These are phyloP conservation scores for Salvelinus fontinalis DNA, from an alignment of 2,113 vertebrate species.

Conservation along the genomic window DNA sequence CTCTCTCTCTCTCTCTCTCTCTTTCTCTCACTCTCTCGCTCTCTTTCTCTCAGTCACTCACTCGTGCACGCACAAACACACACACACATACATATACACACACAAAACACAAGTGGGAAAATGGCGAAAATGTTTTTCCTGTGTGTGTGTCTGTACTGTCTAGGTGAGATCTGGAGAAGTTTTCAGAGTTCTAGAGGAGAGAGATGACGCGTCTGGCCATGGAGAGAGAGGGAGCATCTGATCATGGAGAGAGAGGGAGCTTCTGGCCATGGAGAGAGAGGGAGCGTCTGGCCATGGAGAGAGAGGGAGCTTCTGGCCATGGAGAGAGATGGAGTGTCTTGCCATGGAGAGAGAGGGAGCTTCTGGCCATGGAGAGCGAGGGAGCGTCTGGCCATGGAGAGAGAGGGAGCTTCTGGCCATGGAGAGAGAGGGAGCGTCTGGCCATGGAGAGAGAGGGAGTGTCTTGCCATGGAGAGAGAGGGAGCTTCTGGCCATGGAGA, in stretches of 20 bases:
- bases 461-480: no score
- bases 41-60: not conserved
- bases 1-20: not conserved
- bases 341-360: conserved; percentile 33
- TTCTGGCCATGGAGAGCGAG: conserved; percentile 69
- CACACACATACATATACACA: not conserved
- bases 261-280: no score
- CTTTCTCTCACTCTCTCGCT: no score
- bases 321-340: no score
- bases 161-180: conserved; percentile 82
- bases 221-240: conserved; percentile 39
- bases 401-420: conserved; percentile 50
- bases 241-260: no score
- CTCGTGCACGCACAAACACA: not conserved
- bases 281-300: no score
- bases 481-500: no score
- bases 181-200: conserved; percentile 74
- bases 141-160: conserved; percentile 21
- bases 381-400: conserved; percentile 71
- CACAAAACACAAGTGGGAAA: not conserved
- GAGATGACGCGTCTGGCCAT: no score
- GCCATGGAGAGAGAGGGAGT: no score
- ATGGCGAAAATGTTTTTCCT: not conserved
- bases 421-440: conserved; percentile 53
- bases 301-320: no score